These are phyloP conservation scores for Aleadryas rufinucha DNA, from an alignment of 2,113 vertebrate genomes.

Conservation along the genomic window DNA sequence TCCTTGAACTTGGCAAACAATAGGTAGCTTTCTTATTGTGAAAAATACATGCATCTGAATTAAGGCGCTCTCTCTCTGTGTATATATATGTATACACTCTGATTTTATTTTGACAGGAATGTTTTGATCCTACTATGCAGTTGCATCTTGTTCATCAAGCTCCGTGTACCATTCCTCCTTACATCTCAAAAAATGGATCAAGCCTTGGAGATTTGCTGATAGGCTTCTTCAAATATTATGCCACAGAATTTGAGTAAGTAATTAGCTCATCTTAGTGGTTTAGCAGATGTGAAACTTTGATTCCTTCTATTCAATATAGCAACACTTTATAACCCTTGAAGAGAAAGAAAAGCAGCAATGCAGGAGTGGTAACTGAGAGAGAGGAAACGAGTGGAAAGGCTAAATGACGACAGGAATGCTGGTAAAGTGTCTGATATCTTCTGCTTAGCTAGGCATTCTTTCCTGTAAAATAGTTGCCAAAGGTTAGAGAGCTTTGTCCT, in stretches of 20 bases:
- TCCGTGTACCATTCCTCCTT: constrained; percentile 81
- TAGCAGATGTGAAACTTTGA: background rate
- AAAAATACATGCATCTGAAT: background rate
- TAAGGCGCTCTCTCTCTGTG: background rate
- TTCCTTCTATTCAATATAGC: background rate
- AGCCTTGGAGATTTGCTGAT: constrained; percentile 88
- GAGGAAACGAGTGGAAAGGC: background rate
- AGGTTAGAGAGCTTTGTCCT: background rate
- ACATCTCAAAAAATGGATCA: constrained; percentile 84
- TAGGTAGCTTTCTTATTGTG: background rate
- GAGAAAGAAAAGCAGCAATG: background rate
- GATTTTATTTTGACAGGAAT: constrained; percentile 78
- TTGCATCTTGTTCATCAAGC: constrained; percentile 84
- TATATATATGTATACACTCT: background rate
- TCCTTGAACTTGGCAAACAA: background rate
- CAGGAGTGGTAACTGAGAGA: background rate
- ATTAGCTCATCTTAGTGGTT: background rate
- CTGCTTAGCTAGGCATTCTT: background rate
- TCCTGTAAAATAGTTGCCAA: background rate
- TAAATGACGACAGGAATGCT: background rate
- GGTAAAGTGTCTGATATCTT: background rate
- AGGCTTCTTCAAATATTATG: constrained; percentile 94
- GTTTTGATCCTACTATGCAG: constrained; percentile 84
- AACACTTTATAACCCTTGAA: background rate
- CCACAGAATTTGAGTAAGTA: constrained; percentile 91